Percentiles rank a stretch among this genome's conserved stretches.
These are phyloP conservation scores for Drosophila kurseongensis DNA, from an alignment of 1,140 invertebrate genomes.

Conservation along the genomic window DNA sequence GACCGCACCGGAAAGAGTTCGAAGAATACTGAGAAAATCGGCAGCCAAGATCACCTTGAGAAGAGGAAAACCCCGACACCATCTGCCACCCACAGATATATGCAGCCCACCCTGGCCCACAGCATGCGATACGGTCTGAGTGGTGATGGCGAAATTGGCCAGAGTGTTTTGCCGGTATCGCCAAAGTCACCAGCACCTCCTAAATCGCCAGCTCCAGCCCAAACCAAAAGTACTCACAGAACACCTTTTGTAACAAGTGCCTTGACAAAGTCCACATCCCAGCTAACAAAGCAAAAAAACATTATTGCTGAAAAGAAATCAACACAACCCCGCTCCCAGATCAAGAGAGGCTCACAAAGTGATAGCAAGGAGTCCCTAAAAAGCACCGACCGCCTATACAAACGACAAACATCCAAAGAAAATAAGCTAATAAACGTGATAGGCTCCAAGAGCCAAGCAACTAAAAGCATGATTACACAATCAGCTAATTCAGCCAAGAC, in stretches of 20 bases:
- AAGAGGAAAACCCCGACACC: constrained; percentile 55
- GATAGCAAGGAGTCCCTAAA: constrained; percentile 67
- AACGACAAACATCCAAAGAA: constrained; percentile 70
- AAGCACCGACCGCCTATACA: constrained; percentile 70
- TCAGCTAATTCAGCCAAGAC: constrained; percentile 67
- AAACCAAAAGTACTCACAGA: constrained; percentile 45
- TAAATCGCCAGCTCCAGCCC: constrained; percentile 59
- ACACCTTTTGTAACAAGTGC: constrained; percentile 61
- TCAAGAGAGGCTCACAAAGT: constrained; percentile 53
- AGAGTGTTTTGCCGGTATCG: constrained; percentile 39
- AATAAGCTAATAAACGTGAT: constrained; percentile 73
- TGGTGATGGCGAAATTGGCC: constrained; percentile 54
- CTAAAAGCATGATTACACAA: constrained; percentile 77
- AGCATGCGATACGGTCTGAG: constrained; percentile 64
- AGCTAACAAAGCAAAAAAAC: constrained; percentile 55
- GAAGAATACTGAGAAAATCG: constrained; percentile 30
- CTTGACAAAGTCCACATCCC: constrained; percentile 67
- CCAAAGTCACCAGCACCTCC: constrained; percentile 64
- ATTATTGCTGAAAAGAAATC: constrained; percentile 29
- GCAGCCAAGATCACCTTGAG: constrained; percentile 30
- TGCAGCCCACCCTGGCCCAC: constrained; percentile 77
- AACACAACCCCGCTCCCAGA: constrained; percentile 23
- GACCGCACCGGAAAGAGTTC: constrained; percentile 24
- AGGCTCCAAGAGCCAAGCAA: constrained; percentile 76
- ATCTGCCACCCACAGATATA: constrained; percentile 69